Percentiles rank a stretch among this genome's conserved stretches.
phyloP scores from a whole-genome alignment of 2,113 vertebrate genomes.

The human region GRCh38 chr6:167894001-167894500 shows the following conservation, averaged over 20 bases:
- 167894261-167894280: neutral
- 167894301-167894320: neutral
- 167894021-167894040: neutral
- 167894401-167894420: neutral
- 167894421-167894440: neutral
- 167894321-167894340: neutral
- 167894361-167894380: neutral
- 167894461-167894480: neutral
- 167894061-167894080: neutral
- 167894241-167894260: neutral
- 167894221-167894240: fast-evolving
- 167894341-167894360: neutral
- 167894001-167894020: neutral
- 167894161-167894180: neutral
- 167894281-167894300: neutral
- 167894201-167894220: neutral
- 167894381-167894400: neutral
- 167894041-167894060: neutral
- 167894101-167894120: neutral
- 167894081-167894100: neutral
- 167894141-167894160: neutral
- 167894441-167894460: neutral
- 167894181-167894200: neutral
- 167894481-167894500: neutral
- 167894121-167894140: neutral